Evolutionary conservation across 2,888 invertebrate species (phyloP), one percentile per base, ranked within the genome.

Genomic region (Nemoura dubitans): DNA sequence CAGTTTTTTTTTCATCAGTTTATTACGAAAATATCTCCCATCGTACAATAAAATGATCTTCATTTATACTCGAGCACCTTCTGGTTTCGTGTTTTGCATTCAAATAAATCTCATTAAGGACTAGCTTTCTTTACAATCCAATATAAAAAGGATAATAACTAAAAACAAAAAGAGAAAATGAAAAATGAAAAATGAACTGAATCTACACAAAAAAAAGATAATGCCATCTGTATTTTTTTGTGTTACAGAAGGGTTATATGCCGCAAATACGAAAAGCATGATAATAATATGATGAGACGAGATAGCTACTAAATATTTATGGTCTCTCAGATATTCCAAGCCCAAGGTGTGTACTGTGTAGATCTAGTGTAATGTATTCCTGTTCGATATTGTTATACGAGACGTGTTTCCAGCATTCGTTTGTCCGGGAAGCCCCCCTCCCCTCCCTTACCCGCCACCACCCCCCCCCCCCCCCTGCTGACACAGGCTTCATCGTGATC

Each of bases 301-400:
- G 84, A 84, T 84, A 84, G 84, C 84, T 84, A 84, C 84, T 84
- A 76, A 84, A 84, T 84, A 84, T 84, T 59, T 84, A 84, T 84
- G 84, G 59, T 25, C 59, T 84, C 84, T 81, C n/a, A 30, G 81
- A 59, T 59, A 59, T 59, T 59, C 59, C 2, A 21, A 59, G 59
- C 59, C 59, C 3, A 59, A 59, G 59, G 59, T 59, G 59, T 21
- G 59, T 21, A 21, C 59, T 10, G 59, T 59, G 59, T 59, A 10
- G 10, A 59, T 10, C 59, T 59, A 21, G 59, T 59, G 59, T 81
- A 81, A 81, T 81, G 81, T 81, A 81, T 81, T 81, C 81, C 81
- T 29, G 81, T 81, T 81, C 81, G 30, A 81, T 81, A 81, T 81
- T 59, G 59, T 59, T 59, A 59, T 36, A 3, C 16, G 59, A 59